Base-by-base conservation (phyloP, 2,113 vertebrate genomes). In the Trogon surrucura region DNA sequence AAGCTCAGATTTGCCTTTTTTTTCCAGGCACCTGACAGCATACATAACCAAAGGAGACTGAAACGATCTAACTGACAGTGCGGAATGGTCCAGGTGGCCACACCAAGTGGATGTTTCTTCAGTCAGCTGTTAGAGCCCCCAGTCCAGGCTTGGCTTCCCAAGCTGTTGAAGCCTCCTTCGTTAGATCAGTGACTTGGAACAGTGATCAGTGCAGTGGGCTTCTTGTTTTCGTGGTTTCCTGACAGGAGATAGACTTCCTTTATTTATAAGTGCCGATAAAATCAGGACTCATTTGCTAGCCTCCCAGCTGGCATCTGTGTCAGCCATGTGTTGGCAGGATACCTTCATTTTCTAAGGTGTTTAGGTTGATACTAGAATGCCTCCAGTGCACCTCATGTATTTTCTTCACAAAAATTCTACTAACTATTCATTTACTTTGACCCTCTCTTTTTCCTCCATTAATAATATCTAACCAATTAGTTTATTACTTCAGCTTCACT, bases 151-250 rank as follows among this genome's bases (percentile, higher is more conserved):
- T 86, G 87, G 44, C 73, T 91, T 97, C 62, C 47, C 45, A 26
- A 89, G 56, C 53, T 47, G 18, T 16, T 65, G 64, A 74, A 84
- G 45, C 47, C 13, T 54, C 26, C 48, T 61, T 41, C 79, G 48
- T 97, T 92, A 92, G 96, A 96, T 97, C 94, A 64, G 67, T 66
- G 94, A 34, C 62, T 88, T 95, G 96, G 95, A 97, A 93, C 77
- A 80, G 26, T 34, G 95, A 96, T 96, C 93, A 96, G 71, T 65
- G 66, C 57, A n/a, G 54, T 4, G 19, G 29, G 45, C 53, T 95
- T 83, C 69, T 77, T 7, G 1, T 94, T 72, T 87, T 50, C 16
- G 1, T 93, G 87, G 57, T 50, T 95, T 96, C 92, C 85, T 91
- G 92, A 62, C 29, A 50, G 75, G 86, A 93, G 62, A 25, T 61